Conservation (phyloP, 1,140 invertebrate genomes). For the Lepidurus apus region DNA sequence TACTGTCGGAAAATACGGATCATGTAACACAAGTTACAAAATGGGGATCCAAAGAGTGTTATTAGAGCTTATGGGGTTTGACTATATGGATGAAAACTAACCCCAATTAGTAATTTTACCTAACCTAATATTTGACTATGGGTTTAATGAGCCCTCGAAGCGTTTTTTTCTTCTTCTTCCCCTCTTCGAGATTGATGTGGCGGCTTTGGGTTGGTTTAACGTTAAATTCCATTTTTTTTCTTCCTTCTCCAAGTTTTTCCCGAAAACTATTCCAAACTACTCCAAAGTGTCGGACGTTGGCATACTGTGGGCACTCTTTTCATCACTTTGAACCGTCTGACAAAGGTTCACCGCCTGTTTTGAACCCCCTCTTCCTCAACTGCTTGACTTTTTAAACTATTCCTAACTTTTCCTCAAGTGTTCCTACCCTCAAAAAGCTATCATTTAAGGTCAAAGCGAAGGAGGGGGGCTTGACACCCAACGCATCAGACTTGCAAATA, state of each 20-base stretch:
- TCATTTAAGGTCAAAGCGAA: slow-evolving; percentile 19
- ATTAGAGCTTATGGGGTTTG: no score
- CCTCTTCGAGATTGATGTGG: neutral
- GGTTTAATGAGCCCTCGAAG: neutral
- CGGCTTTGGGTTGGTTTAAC: no score
- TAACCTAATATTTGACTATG: slow-evolving; percentile 15
- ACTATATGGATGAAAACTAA: neutral
- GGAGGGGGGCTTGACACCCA: neutral
- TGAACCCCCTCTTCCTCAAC: neutral
- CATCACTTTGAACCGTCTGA: no score
- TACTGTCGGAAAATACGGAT: no score
- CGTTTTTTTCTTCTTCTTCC: neutral
- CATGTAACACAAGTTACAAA: no score
- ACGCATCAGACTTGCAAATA: slow-evolving; percentile 17
- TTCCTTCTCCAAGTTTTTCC: no score
- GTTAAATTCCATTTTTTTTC: no score
- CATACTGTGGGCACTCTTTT: no score
- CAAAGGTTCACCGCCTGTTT: no score
- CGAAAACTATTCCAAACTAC: no score
- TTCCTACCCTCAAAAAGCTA: neutral
- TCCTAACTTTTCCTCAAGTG: neutral
- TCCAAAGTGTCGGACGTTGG: no score
- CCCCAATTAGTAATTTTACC: slow-evolving; percentile 7
- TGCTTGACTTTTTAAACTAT: slow-evolving; percentile 3
- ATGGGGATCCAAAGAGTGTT: no score